These are phyloP conservation scores for Cryptocephalus primarius DNA, from an alignment of 2,888 invertebrate genomes.

Conservation along the genomic window DNA sequence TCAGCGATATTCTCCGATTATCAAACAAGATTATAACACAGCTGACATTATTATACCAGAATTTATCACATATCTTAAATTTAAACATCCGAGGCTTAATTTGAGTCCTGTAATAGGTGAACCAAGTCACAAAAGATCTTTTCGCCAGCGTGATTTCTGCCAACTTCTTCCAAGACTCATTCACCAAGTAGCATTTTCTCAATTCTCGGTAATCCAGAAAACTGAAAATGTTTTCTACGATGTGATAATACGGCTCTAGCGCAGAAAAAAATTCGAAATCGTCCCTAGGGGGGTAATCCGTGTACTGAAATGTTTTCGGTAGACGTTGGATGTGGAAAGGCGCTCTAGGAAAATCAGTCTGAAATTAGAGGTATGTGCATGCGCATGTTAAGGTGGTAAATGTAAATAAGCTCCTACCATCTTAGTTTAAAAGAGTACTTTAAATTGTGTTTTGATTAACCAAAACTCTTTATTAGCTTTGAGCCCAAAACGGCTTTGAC, in stretches of 20 bases:
- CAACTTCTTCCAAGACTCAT: slow-evolving; percentile 22
- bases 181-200: slow-evolving; percentile 20
- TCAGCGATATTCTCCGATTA: slow-evolving; percentile 18
- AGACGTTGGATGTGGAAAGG: too few relatives aligned
- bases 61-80: slow-evolving; percentile 18
- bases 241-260: slow-evolving; percentile 24
- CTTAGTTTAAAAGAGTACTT: too few relatives aligned
- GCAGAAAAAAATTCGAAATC: slow-evolving; percentile 24
- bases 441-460: too few relatives aligned
- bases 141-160: slow-evolving; percentile 18
- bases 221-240: slow-evolving; percentile 24
- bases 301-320: background rate
- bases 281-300: slow-evolving; percentile 12
- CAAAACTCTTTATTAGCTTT: too few relatives aligned
- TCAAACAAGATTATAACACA: slow-evolving; percentile 25
- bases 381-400: too few relatives aligned
- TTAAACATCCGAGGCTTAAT: slow-evolving; percentile 9
- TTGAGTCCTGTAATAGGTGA: slow-evolving; percentile 18
- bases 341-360: too few relatives aligned
- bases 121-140: slow-evolving; percentile 22
- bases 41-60: slow-evolving; percentile 20
- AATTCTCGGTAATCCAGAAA: slow-evolving; percentile 23
- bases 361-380: too few relatives aligned
- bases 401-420: too few relatives aligned
- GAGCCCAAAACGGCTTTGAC: too few relatives aligned